Conservation (phyloP, 2,797 vertebrate genomes). For the Dendrocincla tyrannina region DNA sequence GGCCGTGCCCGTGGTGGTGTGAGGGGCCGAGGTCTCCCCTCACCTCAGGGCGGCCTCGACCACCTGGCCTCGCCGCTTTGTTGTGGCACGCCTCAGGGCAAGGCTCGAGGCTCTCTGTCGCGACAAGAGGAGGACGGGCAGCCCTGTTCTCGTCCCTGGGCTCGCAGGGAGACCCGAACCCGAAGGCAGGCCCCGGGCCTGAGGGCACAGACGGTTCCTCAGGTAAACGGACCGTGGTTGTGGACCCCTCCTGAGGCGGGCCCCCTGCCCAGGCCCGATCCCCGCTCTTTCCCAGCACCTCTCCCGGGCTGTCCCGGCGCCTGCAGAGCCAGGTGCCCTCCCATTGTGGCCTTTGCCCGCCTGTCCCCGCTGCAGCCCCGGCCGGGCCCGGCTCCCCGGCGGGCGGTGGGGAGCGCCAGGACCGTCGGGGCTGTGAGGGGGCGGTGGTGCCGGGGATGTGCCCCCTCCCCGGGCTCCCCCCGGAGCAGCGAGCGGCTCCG, state of each 20-base stretch:
- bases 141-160: too few species aligned
- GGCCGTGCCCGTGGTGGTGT: accelerated
- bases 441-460: neutral
- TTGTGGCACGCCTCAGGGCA: neutral
- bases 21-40: neutral
- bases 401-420: neutral
- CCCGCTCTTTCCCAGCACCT: neutral
- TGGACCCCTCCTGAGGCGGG: neutral
- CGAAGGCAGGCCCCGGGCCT: neutral
- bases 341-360: neutral
- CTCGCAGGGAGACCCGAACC: accelerated
- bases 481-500: neutral
- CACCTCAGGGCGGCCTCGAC: neutral
- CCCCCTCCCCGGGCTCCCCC: neutral
- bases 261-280: neutral
- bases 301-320: neutral
- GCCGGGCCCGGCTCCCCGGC: neutral
- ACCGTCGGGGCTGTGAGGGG: neutral
- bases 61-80: neutral
- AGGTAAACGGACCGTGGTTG: neutral
- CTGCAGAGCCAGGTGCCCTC: neutral
- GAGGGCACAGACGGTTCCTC: accelerated
- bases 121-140: neutral
- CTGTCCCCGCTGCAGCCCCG: neutral
- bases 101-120: neutral